Evolutionary conservation across 2,113 vertebrate genomes (phyloP), one percentile per base, ranked within the genome.

Genomic region (Esox niger): DNA sequence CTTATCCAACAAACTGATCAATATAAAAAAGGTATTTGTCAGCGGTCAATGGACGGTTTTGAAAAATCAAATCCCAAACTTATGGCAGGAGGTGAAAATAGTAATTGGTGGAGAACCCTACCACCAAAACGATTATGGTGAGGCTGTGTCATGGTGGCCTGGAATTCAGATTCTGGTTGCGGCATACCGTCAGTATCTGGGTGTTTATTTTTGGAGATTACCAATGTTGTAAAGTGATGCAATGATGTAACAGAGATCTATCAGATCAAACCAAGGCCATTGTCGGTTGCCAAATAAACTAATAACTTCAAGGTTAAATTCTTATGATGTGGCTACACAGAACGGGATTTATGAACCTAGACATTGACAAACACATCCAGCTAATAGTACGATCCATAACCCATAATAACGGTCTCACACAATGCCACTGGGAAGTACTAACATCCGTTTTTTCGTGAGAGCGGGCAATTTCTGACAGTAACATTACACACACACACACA

Each of bases 261-360:
- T n/a, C 47, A 15, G 15, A 15, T 15, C 38, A 43, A 43, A 15
- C 17, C 57, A 69, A 61, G 38, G 67, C 46, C 46, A 57, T 23
- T n/a, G 31, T n/a, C 20, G 17, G 17, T 13, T 43, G 6, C 33
- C 21, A 17, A 13, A 31, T 2, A 47, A 4, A 58, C 15, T 32
- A 61, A 70, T 60, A 33, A 70, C 23, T 49, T 66, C 25, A 75
- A 75, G 32, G 62, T 69, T 31, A 46, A 58, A 23, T n/a, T 7
- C 38, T 20, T 11, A 33, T 63, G 43, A 55, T 6, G 8, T 10
- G 26, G 23, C 7, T 6, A 15, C 3, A 17, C 25, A 29, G 25
- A 38, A 66, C 13, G 17, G 35, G 5, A 33, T 1, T 4, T 27
- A 26, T 60, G 2, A 1, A 4, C 30, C 57, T 2, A 3, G 27